These are phyloP conservation scores for Turritopsis dohrnii DNA, from an alignment of 30 jellyfish, hydroid and myxozoan species.

Conservation along the genomic window DNA sequence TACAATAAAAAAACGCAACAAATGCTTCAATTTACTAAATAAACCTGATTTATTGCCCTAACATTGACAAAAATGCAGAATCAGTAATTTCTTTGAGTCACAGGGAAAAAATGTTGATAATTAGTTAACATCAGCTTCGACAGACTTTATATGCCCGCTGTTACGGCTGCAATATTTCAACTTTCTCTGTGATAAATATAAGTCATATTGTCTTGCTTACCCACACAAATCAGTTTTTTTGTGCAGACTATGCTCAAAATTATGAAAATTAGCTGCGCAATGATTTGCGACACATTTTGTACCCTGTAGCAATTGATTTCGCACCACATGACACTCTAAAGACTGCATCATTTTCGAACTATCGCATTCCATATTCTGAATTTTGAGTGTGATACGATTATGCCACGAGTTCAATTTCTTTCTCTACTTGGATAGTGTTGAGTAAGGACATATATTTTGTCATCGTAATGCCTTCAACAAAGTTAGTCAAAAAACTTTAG, in stretches of 20 bases:
- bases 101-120: background rate
- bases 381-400: background rate
- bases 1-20: background rate
- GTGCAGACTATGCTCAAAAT: too few species aligned
- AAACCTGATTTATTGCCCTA: background rate
- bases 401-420: background rate
- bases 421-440: background rate
- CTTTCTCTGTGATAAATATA: background rate
- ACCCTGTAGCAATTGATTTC: background rate
- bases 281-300: background rate
- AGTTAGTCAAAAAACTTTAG: background rate
- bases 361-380: background rate
- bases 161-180: background rate
- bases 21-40: background rate
- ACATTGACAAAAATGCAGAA: background rate
- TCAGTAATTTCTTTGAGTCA: background rate
- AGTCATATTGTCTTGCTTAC: background rate
- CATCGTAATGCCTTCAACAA: background rate
- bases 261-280: too few species aligned
- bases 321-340: background rate
- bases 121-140: background rate
- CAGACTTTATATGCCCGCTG: background rate
- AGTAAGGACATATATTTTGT: background rate
- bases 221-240: background rate
- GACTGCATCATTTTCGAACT: background rate